phyloP scores from a whole-genome alignment of 2,888 invertebrate species.

The Morpho achilles region DNA sequence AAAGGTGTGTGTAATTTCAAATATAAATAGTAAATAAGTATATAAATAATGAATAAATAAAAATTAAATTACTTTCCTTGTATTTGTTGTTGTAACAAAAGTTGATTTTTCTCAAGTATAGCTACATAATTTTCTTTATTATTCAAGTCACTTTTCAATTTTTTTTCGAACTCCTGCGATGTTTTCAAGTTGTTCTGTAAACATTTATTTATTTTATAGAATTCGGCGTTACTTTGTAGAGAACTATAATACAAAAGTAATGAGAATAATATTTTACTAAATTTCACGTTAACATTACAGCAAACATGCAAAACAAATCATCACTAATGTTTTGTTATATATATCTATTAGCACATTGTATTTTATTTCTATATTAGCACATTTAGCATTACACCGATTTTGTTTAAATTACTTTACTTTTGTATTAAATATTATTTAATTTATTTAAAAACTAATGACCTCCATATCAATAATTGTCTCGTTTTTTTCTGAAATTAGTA shows the following conservation, averaged over 20 bases:
- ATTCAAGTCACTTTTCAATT: conserved; percentile 40
- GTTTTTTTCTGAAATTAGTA: conserved; percentile 38
- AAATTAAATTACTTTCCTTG: conserved; percentile 43
- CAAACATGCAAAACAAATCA: background rate
- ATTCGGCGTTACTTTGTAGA: too few species aligned
- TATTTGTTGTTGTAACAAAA: conserved; percentile 43
- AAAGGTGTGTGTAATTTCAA: too few species aligned
- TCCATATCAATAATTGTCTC: conserved; percentile 46
- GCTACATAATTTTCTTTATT: conserved; percentile 48
- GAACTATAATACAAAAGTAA: too few species aligned
- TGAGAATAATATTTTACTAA: background rate
- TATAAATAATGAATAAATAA: background rate
- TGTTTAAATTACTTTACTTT: too few species aligned
- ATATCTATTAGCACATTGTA: too few species aligned
- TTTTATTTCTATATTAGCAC: too few species aligned
- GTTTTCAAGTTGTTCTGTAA: conserved; percentile 47
- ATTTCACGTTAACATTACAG: background rate
- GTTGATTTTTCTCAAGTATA: conserved; percentile 48
- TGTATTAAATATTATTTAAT: too few species aligned
- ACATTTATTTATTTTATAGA: conserved; percentile 3
- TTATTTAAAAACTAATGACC: conserved; percentile 31
- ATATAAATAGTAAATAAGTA: too few species aligned
- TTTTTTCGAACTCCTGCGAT: conserved; percentile 37
- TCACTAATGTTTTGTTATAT: too few species aligned
- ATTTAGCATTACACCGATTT: too few species aligned